Evolutionary conservation across 2,888 invertebrate genomes (phyloP), one percentile per base, ranked within the genome.

Genomic region (Thelaira solivaga): DNA sequence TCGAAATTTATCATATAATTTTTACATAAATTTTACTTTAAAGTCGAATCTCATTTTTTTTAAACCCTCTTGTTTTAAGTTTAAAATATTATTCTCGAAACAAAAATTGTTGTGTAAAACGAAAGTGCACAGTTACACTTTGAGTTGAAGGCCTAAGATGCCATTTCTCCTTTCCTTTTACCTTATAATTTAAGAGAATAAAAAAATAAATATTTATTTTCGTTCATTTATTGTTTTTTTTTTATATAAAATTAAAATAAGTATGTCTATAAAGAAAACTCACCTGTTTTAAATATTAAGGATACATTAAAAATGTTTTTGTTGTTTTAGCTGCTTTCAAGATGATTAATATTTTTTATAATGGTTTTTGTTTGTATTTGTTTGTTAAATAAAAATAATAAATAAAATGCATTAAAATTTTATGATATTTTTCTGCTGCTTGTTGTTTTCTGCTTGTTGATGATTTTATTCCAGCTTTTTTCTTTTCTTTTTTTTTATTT

Each of bases 281-380:
- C 55, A 80, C 80, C 80, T 80, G 80, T 73, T 68, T 76, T 80
- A 64, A 80, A 47, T 80, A 76, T 73, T 80, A 80, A 76, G 76
- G 80, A 80, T 61, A 53, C 80, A 80, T 80, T 76, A 76, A 80
- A 73, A 71, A 71, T 45, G 45, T 67, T 65, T 68, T 78, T 78
- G 77, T 73, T 77, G 49, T 72, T 73, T 61, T 55, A 62, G 73
- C 43, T 73, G 69, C 68, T 71, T 59, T 13, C 43, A 47, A 69
- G 64, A 62, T 43, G 67, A 65, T 67, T 67, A 29, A 26, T 53
- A 65, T 39, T 49, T n/a, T 65, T 57, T 57, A 39, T 65, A 13
- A 24, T 39, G 26, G n/a, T 34, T 41, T 59, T 34, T 34, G 36
- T 69, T 55, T 73, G 45, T 41, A 53, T 62, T 64, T 71, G 24